Evolutionary conservation across 92 coral and sea anemone species (phyloP).

Genomic region (Zoanthus solanderi): DNA sequence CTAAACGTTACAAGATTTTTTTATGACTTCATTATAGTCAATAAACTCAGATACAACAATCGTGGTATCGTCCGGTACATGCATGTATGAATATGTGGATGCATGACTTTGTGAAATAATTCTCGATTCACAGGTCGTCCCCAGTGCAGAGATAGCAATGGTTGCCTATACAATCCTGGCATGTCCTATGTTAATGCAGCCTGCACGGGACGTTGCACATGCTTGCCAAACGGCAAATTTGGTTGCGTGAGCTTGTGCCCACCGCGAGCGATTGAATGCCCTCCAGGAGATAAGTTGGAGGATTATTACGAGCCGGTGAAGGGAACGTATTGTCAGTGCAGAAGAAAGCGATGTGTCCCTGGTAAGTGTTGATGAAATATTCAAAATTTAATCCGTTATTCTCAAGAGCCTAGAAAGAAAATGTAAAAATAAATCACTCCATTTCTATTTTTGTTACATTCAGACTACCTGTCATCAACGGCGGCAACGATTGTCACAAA

Average conservation of each 20-base stretch:
- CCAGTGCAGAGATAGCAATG: conserved; percentile 33
- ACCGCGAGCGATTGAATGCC: conserved; percentile 15
- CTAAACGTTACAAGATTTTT: no score
- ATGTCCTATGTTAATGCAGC: conserved; percentile 28
- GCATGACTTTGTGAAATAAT: neutral
- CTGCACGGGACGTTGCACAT: conserved; percentile 13
- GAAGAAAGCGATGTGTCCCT: conserved; percentile 27
- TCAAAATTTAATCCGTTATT: no score
- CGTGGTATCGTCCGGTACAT: no score
- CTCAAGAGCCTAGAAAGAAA: no score
- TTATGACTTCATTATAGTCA: no score
- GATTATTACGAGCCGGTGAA: conserved; percentile 27
- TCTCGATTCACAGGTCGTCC: neutral
- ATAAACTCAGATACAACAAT: no score
- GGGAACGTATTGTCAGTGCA: conserved; percentile 33
- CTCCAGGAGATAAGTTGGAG: neutral
- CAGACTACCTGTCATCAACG: no score
- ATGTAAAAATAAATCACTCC: no score
- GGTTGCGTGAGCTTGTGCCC: conserved; percentile 31
- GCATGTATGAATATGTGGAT: no score
- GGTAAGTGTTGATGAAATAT: neutral
- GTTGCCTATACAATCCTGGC: conserved; percentile 20
- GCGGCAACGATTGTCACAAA: no score
- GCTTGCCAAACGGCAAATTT: conserved; percentile 15
- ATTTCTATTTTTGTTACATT: no score